phyloP scores from a whole-genome alignment of 2,888 invertebrate species.

The Syritta pipiens region DNA sequence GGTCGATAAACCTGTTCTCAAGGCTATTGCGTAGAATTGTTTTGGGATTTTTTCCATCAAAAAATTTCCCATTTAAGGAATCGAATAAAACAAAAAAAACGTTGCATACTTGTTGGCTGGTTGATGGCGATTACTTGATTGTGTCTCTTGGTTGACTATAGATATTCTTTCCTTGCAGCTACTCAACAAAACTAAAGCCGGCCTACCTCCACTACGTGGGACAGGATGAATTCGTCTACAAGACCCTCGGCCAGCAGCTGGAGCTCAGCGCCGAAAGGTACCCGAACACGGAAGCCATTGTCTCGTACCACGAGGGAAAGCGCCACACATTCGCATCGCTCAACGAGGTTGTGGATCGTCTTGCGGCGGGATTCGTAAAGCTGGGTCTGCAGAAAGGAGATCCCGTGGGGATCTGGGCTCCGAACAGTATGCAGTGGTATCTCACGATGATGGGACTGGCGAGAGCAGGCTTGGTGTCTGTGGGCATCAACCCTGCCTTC shows the following conservation, averaged over 20 bases:
- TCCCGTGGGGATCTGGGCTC: conserved; percentile 87
- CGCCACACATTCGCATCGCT: conserved; percentile 80
- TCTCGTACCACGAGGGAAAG: conserved; percentile 80
- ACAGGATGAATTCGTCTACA: conserved; percentile 78
- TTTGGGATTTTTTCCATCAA: too few relatives aligned
- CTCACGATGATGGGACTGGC: conserved; percentile 84
- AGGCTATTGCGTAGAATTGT: too few relatives aligned
- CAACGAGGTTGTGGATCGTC: conserved; percentile 80
- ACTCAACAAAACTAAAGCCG: conserved; percentile 34
- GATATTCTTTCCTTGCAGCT: conserved; percentile 1
- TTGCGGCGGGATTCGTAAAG: conserved; percentile 85
- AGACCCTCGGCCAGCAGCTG: conserved; percentile 81
- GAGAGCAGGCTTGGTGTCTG: conserved; percentile 85
- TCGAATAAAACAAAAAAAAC: conserved; percentile 7
- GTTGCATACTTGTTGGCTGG: conserved; percentile 18
- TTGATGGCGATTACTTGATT: too few relatives aligned
- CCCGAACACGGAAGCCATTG: conserved; percentile 81
- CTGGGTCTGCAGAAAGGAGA: conserved; percentile 86
- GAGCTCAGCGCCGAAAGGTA: conserved; percentile 80
- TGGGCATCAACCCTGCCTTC: conserved; percentile 87
- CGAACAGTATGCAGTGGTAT: conserved; percentile 87
- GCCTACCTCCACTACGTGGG: conserved; percentile 81
- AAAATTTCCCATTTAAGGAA: too few relatives aligned
- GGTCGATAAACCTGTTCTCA: too few relatives aligned
- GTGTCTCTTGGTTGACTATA: too few relatives aligned